phyloP scores from a whole-genome alignment of 2,113 vertebrate genomes.

The Cyprinodon brontotheroides region DNA sequence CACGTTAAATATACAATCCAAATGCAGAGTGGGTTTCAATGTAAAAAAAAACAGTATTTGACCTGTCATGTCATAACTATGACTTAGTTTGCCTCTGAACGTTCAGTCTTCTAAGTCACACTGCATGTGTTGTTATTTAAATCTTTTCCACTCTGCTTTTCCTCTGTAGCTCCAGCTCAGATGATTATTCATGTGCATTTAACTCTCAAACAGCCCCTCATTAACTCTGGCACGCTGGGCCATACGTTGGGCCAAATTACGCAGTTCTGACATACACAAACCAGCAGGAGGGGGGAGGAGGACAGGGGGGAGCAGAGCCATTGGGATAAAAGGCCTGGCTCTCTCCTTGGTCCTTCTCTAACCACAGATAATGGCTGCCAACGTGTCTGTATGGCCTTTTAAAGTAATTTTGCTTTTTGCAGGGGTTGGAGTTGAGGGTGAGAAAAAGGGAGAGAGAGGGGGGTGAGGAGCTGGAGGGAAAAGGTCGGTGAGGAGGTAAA shows the following conservation, averaged over 20 bases:
- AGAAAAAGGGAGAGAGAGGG: conserved; percentile 21
- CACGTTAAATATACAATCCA: conserved; percentile 1
- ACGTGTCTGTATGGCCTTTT: conserved; percentile 68
- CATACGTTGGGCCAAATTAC: conserved; percentile 77
- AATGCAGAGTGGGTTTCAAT: neutral
- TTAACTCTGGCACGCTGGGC: conserved; percentile 74
- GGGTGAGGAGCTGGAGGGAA: conserved; percentile 22
- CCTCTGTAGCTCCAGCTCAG: conserved; percentile 42
- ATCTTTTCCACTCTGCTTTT: conserved; percentile 36
- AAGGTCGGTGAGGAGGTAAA: conserved; percentile 41
- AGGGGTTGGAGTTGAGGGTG: conserved; percentile 18
- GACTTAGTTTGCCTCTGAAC: conserved; percentile 54
- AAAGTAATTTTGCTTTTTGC: conserved; percentile 71
- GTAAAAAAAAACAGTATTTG: conserved; percentile 18
- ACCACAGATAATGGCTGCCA: conserved; percentile 73
- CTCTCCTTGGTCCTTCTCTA: conserved; percentile 63
- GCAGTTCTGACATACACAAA: conserved; percentile 75
- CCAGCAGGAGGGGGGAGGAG: conserved; percentile 54
- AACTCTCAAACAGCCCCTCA: conserved; percentile 75
- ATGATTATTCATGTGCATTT: conserved; percentile 79
- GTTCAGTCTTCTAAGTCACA: conserved; percentile 30
- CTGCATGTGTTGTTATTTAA: conserved; percentile 60
- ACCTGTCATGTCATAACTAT: conserved; percentile 28
- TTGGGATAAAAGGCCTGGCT: conserved; percentile 69
- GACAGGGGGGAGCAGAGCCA: conserved; percentile 24